Base-by-base conservation (phyloP, 2,888 invertebrate species). In the Chelonus formosanus region DNA sequence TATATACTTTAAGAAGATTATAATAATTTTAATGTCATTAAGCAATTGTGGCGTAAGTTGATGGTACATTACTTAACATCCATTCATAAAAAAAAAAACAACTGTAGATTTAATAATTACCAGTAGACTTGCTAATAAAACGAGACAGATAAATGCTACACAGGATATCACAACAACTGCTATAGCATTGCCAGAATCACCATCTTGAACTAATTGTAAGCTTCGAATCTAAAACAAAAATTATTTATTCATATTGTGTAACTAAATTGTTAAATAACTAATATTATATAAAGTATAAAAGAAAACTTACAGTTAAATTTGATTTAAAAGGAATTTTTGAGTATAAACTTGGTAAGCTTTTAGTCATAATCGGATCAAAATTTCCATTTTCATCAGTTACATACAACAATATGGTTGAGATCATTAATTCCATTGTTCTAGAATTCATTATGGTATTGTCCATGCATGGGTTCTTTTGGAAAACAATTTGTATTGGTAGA, bases 111-210 rank as follows among this genome's bases (percentile, higher is more conserved):
- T 20, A 20, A 20, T 20, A 20, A 76, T 90, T 85, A 92, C 92
- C 89, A 93, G 81, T 63, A 93, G 87, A 69, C 91, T 91, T 63
- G 92, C 91, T n/a, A 95, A 86, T 7, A 94, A 85, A 50, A 94
- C 85, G 61, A 94, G 85, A 54, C 93, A 93, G 58, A 93, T 87
- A 10, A 92, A 92, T 5, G 92, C 94, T 63, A 94, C 91, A 7
- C 91, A 90, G 72, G 93, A 92, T 67, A 95, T 92, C 5, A 92
- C 90, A 67, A 94, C 92, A 8, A 94, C 94, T 7, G 93, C 91
- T 59, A 93, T 90, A 4, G 92, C 91, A 70, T 80, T 84, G 65
- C 79, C 80, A 7, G 83, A 78, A 70, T 83, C 83, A 47, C 75
- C 69, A 71, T 81, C 80, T 70, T 78, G 78, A 34, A 83, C 75